Percentiles rank a stretch among this genome's conserved stretches.
These are phyloP conservation scores for Elysia chlorotica DNA, from an alignment of 1,140 invertebrate genomes.

Conservation along the genomic window DNA sequence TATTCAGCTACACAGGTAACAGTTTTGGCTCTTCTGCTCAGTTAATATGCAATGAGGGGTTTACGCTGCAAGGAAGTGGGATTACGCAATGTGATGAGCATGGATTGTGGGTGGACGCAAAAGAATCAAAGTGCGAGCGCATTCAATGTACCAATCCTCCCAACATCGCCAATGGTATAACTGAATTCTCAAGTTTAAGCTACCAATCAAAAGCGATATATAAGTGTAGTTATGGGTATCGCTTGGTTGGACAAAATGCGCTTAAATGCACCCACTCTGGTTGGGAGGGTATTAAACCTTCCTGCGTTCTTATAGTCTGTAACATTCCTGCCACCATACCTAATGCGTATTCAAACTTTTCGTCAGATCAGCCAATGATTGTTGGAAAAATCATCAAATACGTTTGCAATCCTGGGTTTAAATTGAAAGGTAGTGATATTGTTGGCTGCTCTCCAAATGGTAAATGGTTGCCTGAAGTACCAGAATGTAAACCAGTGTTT, in stretches of 20 bases:
- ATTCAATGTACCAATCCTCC: slow-evolving; percentile 9
- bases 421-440: slow-evolving; percentile 14
- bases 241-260: no score
- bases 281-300: no score
- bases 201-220: no score
- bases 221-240: no score
- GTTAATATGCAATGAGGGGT: slow-evolving; percentile 7
- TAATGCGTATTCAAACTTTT: no score
- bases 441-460: slow-evolving; percentile 25
- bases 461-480: slow-evolving; percentile 33
- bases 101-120: slow-evolving; percentile 17
- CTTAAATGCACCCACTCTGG: no score
- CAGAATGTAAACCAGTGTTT: slow-evolving; percentile 33
- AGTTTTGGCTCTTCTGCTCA: slow-evolving; percentile 9
- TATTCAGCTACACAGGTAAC: neutral
- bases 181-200: no score
- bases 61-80: slow-evolving; percentile 68
- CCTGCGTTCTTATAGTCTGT: no score
- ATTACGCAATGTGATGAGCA: slow-evolving; percentile 52
- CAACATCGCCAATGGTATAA: neutral
- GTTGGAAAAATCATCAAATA: neutral
- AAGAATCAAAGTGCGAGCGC: neutral
- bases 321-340: no score
- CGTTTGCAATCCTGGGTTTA: slow-evolving; percentile 21
- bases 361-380: neutral